Base-by-base conservation (phyloP, 2,113 vertebrate genomes). In the Synchiropus splendidus region DNA sequence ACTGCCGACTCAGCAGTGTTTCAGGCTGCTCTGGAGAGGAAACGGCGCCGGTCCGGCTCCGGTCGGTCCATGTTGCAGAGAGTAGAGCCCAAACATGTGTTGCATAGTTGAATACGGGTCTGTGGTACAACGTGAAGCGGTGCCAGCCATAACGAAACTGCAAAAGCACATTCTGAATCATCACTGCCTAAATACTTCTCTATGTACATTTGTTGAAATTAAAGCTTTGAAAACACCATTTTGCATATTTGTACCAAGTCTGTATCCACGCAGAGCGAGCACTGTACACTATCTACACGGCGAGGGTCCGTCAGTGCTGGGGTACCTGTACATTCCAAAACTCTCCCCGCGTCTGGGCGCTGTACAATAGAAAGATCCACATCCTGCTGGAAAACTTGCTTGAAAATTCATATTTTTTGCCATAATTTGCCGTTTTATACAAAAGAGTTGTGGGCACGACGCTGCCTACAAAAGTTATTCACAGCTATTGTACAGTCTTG, bases 141-240 rank as follows among this genome's bases (percentile, higher is more conserved):
- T 18, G 31, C 67, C 39, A 58, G 75, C 54, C 33, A 14, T 57
- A 39, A 75, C 67, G 80, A 84, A 83, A 81, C 72, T 73, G 87
- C 87, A 86, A 89, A 85, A 90, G 88, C 87, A 87, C 85, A 83
- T 85, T 90, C 88, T 85, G 83, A 83, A 86, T 87, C 21, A 27
- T 27, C 84, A 87, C 67, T 9, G 42, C 62, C 61, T 83, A 80
- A 83, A 61, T 61, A 67, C 67, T 88, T 87, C 85, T 83, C 81
- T 92, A 94, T 95, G 86, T 94, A 95, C 90, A 97, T 85, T 75
- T 89, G 81, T 92, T 92, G 83, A 93, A 89, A 90, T 90, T 98
- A 97, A 98, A 98, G 93, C 94, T 97, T 95, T 96, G 86, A 76
- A 92, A 90, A 89, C 83, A 89, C 80, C 87, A 89, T 89, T 90